Evolutionary conservation across 2,888 invertebrate species (phyloP).

Genomic region (Euproctis similis): DNA sequence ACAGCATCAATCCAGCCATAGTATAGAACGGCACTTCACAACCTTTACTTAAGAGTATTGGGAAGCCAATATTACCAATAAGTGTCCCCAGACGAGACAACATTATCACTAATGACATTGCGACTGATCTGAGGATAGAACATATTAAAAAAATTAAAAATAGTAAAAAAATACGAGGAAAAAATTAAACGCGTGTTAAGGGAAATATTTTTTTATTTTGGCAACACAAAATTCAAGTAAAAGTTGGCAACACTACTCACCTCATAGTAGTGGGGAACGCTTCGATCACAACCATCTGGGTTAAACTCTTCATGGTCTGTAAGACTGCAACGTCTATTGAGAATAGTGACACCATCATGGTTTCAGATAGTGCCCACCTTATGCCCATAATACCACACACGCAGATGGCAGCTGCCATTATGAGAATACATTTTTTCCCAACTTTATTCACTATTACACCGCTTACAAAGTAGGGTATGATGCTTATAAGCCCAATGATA

Average conservation of each 20-base stretch:
- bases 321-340: slow-evolving; percentile 35
- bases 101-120: slow-evolving; percentile 40
- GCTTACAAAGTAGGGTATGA: slow-evolving; percentile 30
- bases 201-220: background rate
- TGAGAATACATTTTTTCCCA: slow-evolving; percentile 40
- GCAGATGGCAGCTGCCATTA: slow-evolving; percentile 25
- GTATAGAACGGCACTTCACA: slow-evolving; percentile 49
- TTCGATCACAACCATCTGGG: slow-evolving; percentile 35
- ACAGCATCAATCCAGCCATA: slow-evolving; percentile 37
- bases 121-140: slow-evolving; percentile 32
- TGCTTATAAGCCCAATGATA: slow-evolving; percentile 28
- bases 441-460: slow-evolving; percentile 27
- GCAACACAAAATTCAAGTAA: background rate
- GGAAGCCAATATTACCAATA: slow-evolving; percentile 44
- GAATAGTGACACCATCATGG: slow-evolving; percentile 39
- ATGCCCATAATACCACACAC: slow-evolving; percentile 30
- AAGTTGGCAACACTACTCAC: slow-evolving; percentile 19
- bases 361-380: slow-evolving; percentile 37
- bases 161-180: too few species aligned
- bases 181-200: too few species aligned
- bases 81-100: slow-evolving; percentile 41
- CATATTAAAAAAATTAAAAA: too few species aligned
- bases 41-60: slow-evolving; percentile 39
- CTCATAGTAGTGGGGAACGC: slow-evolving; percentile 44
- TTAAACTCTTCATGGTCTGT: slow-evolving; percentile 38